Evolutionary conservation across 2,113 vertebrate genomes (phyloP).

Genomic region (Eidolon helvum): DNA sequence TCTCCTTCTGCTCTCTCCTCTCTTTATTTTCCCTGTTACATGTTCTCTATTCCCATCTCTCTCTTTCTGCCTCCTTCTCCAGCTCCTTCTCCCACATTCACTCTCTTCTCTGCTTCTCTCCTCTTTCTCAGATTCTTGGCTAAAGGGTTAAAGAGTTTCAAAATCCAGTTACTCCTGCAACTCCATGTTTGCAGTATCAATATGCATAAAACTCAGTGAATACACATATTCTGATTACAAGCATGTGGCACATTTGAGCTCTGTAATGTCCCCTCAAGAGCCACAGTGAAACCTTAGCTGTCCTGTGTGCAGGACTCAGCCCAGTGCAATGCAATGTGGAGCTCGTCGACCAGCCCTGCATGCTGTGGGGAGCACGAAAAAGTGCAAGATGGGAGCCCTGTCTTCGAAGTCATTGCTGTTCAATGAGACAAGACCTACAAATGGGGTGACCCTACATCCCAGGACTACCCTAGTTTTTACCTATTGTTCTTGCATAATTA

Average conservation of each 20-base stretch:
- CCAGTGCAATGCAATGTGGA: neutral
- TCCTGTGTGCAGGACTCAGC: neutral
- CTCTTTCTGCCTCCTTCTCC: neutral
- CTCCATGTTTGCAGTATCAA: neutral
- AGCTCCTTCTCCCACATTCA: neutral
- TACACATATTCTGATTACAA: neutral
- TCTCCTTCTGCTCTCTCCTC: neutral
- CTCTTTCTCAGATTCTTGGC: neutral
- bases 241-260: neutral
- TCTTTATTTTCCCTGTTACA: neutral
- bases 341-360: neutral
- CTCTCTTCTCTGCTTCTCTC: neutral
- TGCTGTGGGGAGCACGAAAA: neutral
- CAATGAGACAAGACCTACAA: neutral
- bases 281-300: rapidly evolving
- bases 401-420: neutral
- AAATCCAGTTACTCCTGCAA: neutral
- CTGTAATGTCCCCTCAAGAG: neutral
- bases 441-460: neutral
- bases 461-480: neutral
- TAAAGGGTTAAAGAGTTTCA: neutral
- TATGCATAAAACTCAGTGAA: neutral
- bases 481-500: neutral
- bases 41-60: neutral
- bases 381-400: neutral